Evolutionary conservation across 2,888 invertebrate species (phyloP).

Genomic region (Netelia fuscicornis): DNA sequence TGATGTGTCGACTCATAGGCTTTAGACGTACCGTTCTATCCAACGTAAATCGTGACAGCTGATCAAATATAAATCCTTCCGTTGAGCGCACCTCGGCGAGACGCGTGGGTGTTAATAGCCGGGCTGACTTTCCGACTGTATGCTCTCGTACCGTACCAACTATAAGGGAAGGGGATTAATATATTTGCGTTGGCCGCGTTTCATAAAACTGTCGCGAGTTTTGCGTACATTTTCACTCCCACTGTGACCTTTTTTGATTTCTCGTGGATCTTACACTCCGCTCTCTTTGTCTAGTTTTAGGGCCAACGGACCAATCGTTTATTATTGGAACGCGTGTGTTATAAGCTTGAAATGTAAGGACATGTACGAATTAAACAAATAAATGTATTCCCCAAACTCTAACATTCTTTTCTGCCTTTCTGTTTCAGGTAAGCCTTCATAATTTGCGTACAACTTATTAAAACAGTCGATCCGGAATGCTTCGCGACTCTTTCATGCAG

Average conservation of each 20-base stretch:
- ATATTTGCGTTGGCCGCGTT: slow-evolving; percentile 79
- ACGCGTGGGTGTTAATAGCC: slow-evolving; percentile 63
- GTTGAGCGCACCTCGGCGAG: slow-evolving; percentile 62
- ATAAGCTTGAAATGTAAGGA: no score
- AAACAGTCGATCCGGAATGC: neutral
- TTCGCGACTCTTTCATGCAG: neutral
- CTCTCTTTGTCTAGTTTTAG: slow-evolving; percentile 43
- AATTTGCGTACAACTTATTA: neutral
- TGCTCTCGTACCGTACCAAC: slow-evolving; percentile 5
- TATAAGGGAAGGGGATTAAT: slow-evolving; percentile 73
- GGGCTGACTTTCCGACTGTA: slow-evolving; percentile 28
- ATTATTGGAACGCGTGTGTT: slow-evolving; percentile 27
- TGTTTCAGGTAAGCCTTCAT: slow-evolving; percentile 69
- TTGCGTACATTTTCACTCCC: slow-evolving; percentile 31
- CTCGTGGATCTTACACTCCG: neutral
- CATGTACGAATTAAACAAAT: neutral
- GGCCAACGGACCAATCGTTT: slow-evolving; percentile 52
- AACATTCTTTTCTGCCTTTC: slow-evolving; percentile 37
- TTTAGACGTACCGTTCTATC: slow-evolving; percentile 3
- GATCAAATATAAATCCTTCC: slow-evolving; percentile 81
- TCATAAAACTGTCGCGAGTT: slow-evolving; percentile 41
- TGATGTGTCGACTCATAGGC: slow-evolving; percentile 20
- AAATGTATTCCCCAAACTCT: slow-evolving; percentile 12
- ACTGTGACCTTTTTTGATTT: slow-evolving; percentile 13
- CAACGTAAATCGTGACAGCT: slow-evolving; percentile 74